phyloP scores from a whole-genome alignment of 2,888 invertebrate species.

The Acrobasis suavella region DNA sequence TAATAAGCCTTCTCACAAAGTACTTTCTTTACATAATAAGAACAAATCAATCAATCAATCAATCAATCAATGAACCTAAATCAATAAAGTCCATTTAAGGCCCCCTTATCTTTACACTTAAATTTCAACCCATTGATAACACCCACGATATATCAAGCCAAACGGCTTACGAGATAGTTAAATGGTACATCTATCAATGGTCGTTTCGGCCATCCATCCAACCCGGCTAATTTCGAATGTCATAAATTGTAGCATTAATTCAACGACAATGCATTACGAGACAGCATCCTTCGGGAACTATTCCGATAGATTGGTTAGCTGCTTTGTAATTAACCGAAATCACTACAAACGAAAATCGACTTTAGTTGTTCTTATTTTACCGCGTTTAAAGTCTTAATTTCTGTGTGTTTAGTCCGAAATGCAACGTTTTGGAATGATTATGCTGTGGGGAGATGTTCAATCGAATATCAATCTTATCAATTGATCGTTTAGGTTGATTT shows the following conservation, averaged over 20 bases:
- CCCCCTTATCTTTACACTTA: neutral
- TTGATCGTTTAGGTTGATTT: conserved; percentile 9
- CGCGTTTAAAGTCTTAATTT: conserved; percentile 5
- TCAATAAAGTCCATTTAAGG: neutral
- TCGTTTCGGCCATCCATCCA: conserved; percentile 37
- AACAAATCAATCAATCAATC: neutral
- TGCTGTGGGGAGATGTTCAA: conserved; percentile 1
- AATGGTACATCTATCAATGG: conserved; percentile 50
- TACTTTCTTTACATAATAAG: too few species aligned
- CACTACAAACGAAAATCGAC: conserved; percentile 2
- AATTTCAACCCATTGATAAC: neutral
- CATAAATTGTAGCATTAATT: conserved; percentile 81
- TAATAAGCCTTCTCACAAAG: too few species aligned
- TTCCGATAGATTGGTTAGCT: conserved; percentile 83
- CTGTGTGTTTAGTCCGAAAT: neutral
- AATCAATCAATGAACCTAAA: neutral
- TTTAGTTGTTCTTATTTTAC: neutral
- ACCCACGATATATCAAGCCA: conserved; percentile 9
- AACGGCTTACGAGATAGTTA: conserved; percentile 33
- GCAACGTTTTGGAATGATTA: neutral
- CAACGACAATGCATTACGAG: conserved; percentile 78
- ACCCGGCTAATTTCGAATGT: conserved; percentile 69
- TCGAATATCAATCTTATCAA: conserved; percentile 12
- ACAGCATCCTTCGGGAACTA: conserved; percentile 81
- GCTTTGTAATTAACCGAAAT: conserved; percentile 27